Conservation (phyloP, 1,140 invertebrate genomes). For the Venustaconcha ellipsiformis region DNA sequence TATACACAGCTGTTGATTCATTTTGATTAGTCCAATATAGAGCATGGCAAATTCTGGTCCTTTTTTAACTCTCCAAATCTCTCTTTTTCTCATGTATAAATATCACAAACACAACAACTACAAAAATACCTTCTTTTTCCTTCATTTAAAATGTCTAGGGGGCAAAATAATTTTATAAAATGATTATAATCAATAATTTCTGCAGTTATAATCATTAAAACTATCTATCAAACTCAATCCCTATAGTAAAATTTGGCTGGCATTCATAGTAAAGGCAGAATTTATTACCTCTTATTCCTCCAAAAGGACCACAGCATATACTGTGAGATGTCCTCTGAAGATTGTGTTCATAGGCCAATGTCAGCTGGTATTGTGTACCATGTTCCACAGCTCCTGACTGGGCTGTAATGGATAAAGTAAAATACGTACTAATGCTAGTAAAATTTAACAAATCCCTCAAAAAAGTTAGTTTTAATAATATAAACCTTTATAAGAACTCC, state of each 20-base stretch:
- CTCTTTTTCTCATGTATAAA: no score
- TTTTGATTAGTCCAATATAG: no score
- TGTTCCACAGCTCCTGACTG: conserved; percentile 72
- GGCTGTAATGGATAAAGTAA: conserved; percentile 54
- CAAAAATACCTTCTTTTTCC: neutral
- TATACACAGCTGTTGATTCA: no score
- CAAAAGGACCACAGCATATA: conserved; percentile 84
- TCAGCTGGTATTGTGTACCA: conserved; percentile 69
- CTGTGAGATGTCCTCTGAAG: conserved; percentile 72
- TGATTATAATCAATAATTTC: no score
- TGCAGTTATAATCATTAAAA: no score
- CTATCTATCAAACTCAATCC: neutral
- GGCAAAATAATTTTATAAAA: neutral
- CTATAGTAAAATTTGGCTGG: neutral
- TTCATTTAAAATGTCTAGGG: neutral
- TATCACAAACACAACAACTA: neutral
- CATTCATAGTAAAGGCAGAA: no score
- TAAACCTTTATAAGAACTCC: no score
- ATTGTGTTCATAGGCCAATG: conserved; percentile 70
- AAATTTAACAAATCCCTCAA: no score
- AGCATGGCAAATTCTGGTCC: no score
- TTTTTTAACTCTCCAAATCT: no score
- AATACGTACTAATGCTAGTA: neutral
- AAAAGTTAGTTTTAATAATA: no score
- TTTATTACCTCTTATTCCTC: conserved; percentile 75